Evolutionary conservation across 2,888 invertebrate genomes (phyloP).

Genomic region (Acleris laterana): DNA sequence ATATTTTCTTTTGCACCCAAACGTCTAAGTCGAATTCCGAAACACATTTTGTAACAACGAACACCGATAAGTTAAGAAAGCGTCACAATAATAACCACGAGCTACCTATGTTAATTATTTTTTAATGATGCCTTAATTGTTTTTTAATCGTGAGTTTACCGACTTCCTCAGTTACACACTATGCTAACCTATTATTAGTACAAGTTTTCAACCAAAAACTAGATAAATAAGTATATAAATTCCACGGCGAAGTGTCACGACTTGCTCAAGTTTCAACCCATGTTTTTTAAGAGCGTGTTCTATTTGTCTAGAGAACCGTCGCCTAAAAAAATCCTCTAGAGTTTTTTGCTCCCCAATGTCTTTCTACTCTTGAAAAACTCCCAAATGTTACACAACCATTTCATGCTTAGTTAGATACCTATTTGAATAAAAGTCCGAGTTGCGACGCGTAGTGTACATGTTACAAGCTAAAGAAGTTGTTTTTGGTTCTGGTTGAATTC

Average conservation of each 20-base stretch:
- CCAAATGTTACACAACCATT: slow-evolving; percentile 4
- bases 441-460: background rate
- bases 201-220: background rate
- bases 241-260: background rate
- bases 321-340: slow-evolving; percentile 13
- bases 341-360: slow-evolving; percentile 11
- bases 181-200: slow-evolving; percentile 2
- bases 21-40: slow-evolving; percentile 18
- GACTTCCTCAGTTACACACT: slow-evolving; percentile 21
- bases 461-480: background rate
- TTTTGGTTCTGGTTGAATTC: slow-evolving; percentile 5
- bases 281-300: slow-evolving; percentile 7
- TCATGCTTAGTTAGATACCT: background rate
- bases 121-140: slow-evolving; percentile 42
- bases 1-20: slow-evolving; percentile 17
- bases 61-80: slow-evolving; percentile 32
- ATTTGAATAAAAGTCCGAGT: background rate
- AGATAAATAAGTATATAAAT: background rate
- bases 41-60: slow-evolving; percentile 27
- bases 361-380: background rate
- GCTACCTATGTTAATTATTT: slow-evolving; percentile 32
- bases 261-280: slow-evolving; percentile 1
- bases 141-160: slow-evolving; percentile 43
- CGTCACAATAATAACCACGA: slow-evolving; percentile 26
- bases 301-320: slow-evolving; percentile 12